Evolutionary conservation across 92 coral and sea anemone species (phyloP), one percentile per base, ranked within the genome.

Genomic region (Bergia puertoricense): DNA sequence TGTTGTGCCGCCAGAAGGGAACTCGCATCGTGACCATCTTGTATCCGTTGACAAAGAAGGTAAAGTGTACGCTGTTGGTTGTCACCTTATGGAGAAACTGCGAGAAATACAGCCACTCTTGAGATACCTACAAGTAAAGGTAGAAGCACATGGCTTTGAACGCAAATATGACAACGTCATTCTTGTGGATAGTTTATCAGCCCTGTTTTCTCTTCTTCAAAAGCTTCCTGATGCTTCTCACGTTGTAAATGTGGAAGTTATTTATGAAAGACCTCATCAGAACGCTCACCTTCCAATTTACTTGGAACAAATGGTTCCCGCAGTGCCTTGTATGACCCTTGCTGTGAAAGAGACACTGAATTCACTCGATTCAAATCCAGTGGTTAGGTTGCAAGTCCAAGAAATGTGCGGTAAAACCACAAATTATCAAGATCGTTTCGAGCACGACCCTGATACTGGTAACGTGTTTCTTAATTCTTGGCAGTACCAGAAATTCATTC

Each of bases 121-220:
- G 14, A 83, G 77, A 30, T 83, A 83, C n/a, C 43, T 83, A 8
- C 59, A 83, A 45, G 65, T 68, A 23, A 83, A 83, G 48, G 54
- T 83, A 0, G 62, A 43, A 44, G 77, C 86, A 4, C 77, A 83
- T 46, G 23, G 86, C 41, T 83, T 83, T 83, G 86, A 83, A 83
- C 86, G 86, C n/a, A 83, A 68, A 48, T 83, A 67, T 68, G 86
- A 83, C 77, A 43, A 83, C 44, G 77, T 83, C 48, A 48, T 83
- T 83, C 51, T 83, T 43, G 77, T 30, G 20, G 59, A 71, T 16
- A 46, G 5, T 30, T 43, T 59, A 22, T 83, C 86, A 4, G 57
- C 44, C 15, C 22, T 43, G 59, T 10, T 83, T 69, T 83, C 76
- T 83, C 77, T 83, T 36, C 86, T 71, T 4, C 65, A 5, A 68